Evolutionary conservation across 2,113 vertebrate species (phyloP), one percentile per base, ranked within the genome.

Genomic region (Sitta europaea): DNA sequence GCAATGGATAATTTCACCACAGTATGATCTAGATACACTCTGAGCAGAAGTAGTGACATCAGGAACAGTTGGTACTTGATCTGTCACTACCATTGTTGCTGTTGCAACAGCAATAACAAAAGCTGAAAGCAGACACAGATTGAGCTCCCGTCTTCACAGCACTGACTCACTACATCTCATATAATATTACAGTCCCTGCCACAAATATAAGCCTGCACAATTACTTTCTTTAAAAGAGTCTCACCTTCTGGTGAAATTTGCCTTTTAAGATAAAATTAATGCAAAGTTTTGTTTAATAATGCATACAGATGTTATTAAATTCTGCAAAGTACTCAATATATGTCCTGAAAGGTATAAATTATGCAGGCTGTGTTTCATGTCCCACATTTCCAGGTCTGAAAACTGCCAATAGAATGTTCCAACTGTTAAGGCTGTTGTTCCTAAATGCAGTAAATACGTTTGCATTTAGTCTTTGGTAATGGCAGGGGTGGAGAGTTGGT

Each of bases 211-310:
- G 12, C 35, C 68, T 45, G 70, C 61, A 67, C 48, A 33, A 55
- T 54, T 33, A 19, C 33, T 59, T 33, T 24, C 21, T 82, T 71
- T 65, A 38, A 67, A 85, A 84, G 7, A 19, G 31, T 43, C 24
- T 75, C 74, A 59, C 43, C 16, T 72, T 57, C 73, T 48, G 51
- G 22, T 28, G 42, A 61, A 61, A 79, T 86, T 48, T 61, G 36
- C 36, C 50, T 92, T 81, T 68, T 12, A 53, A 36, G 36, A 76
- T 11, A 61, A 11, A 86, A 83, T 50, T 38, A 2, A 36, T 53
- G 25, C 8, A 8, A 83, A 94, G 13, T 36, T 93, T 62, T 78
- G 15, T 71, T 92, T 73, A 91, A 54, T 54, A 83, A 92, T 45
- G 38, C n/a, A 48, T 28, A 57, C 5, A 36, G 11, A 62, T 20